Base-by-base conservation (phyloP, 2,797 vertebrate genomes). In the Coranthus polyacanthus region DNA sequence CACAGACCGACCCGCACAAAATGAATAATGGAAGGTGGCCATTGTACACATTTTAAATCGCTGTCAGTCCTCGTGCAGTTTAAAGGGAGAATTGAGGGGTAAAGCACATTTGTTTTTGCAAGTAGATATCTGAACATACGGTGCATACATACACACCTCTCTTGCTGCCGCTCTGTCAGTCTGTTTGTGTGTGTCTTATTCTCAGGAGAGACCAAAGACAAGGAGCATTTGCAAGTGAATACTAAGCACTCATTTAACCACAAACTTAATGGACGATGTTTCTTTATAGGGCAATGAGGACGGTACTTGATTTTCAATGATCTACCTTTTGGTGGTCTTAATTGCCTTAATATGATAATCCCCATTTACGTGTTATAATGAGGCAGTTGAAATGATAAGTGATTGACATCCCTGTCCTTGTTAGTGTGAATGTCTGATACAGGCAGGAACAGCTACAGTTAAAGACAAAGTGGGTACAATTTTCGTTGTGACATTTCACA, bases 1-100 rank as follows among this genome's bases (percentile, higher is more conserved):
- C 80, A 65, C 69, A 51, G 50, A 75, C 73, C 75, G 55, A 83
- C 81, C 85, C 81, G 68, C 64, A 74, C 17, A 26, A 51, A 78
- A 78, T 79, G 61, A 87, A 84, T 82, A 86, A 81, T 87, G 58
- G 72, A 77, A 58, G 39, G 37, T 64, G 49, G 64, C 66, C 50
- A 60, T 80, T 84, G 68, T 77, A 61, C 60, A 66, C 74, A 86
- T 70, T 44, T 68, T 73, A 82, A 76, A 62, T 29, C 29, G 38
- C 72, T 72, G 41, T 49, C 26, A 2, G 41, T 41, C 16, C 51
- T 42, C 8, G 26, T n/a, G n/a, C n/a, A n/a, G n/a, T 70, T 74
- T 63, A 47, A 50, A 20, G 44, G 26, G 20, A 51, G 36, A 52
- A 38, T 26, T 7, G 32, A 22, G 32, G 24, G 18, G 2, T n/a